Base-by-base conservation (phyloP, 2,888 invertebrate genomes). In the Tribolium freemani region DNA sequence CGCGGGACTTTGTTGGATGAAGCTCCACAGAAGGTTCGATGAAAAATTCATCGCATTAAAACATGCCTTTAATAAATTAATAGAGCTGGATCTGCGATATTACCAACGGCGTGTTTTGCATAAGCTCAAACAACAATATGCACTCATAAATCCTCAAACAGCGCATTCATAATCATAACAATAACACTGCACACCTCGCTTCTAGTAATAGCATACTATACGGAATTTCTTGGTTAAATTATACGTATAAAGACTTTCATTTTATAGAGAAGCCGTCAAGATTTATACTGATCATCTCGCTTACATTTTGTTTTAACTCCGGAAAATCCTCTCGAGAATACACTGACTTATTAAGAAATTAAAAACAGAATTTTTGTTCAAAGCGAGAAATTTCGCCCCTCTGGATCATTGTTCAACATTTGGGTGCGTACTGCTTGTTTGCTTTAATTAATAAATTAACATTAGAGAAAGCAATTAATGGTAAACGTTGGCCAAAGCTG, bases 121-220 rank as follows among this genome's bases (percentile, higher is more conserved):
- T 11, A 58, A 21, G 45, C 58, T 45, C n/a, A 44, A 58, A 45
- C 45, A 58, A 58, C 58, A 38, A 61, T 48, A 61, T 30, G 10
- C 11, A 9, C 21, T 26, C 58, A 31, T 61, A 61, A 61, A 61
- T 61, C 50, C 48, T 30, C 26, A 30, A 26, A 48, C 10, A n/a
- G 61, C 30, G 50, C 48, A 61, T 61, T 61, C 50, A 61, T 61
- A 61, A 48, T 48, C 61, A 21, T 61, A 61, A 61, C 61, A 61
- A 61, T 48, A 58, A 58, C 38, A 38, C 48, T 16, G 48, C 48
- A 13, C 11, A 16, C 8, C 13, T 48, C 11, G 16, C 11, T 48
- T 48, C 48, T 48, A 48, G 16, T 48, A 48, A 11, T 16, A 48
- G 48, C n/a, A 48, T 16, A 48, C 48, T 48, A 48, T 48, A 16